Base-by-base conservation (phyloP, 2,888 invertebrate species). In the Eupeodes luniger region DNA sequence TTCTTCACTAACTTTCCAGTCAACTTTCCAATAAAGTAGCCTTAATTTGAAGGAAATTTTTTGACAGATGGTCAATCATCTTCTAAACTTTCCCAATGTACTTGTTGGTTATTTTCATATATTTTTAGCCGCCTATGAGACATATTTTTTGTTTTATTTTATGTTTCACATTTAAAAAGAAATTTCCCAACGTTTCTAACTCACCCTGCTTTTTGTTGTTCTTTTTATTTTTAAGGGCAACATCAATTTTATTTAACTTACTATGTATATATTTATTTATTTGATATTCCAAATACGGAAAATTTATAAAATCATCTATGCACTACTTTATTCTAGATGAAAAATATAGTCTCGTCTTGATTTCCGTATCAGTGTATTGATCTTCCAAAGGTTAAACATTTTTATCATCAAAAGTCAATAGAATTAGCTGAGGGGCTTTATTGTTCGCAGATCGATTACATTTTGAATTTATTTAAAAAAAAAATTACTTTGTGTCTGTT, bases 311-410 rank as follows among this genome's bases (percentile, higher is more conserved):
- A 57, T 72, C 27, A 62, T 62, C 64, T 59, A 51, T 81, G 67
- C 84, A 75, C 61, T 70, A 34, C 51, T 36, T 53, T 51, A 66
- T 36, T 67, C 27, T 61, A 67, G 64, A 81, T 72, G 47, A 85
- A 78, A 77, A 78, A 77, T 61, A 69, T 61, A 69, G 85, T 86
- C 85, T 83, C 75, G 86, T 51, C 84, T 77, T 51, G 83, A 84
- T 83, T 84, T 80, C 72, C 87, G 77, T 84, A 87, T 87, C 84
- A 27, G 77, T 84, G 53, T 70, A 84, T 87, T 87, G 87, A 84
- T 84, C 84, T 83, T 84, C 77, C 72, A 84, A 87, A 87, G 87
- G 87, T 87, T 84, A 81, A 87, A 59, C 77, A 77, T 77, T 72
- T 67, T 74, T 80, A 87, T 83, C 80, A 83, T 55, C 72, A 59